phyloP scores from a whole-genome alignment of 2,797 vertebrate species.

The Galaxias olidus region DNA sequence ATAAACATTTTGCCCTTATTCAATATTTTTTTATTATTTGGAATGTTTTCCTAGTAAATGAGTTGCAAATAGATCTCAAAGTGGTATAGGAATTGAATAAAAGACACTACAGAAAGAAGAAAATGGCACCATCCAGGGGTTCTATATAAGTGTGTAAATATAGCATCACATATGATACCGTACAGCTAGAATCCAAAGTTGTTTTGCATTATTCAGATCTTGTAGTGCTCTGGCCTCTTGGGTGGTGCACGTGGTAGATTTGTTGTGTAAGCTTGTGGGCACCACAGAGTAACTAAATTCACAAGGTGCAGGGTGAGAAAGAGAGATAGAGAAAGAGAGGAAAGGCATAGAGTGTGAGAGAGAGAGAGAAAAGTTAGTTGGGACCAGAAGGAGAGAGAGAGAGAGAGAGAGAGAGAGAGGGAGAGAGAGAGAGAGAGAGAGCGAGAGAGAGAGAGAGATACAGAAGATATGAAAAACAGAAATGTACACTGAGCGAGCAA shows the following conservation, averaged over 20 bases:
- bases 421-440: slow-evolving; percentile 1
- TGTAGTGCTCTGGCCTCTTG: slow-evolving; percentile 17
- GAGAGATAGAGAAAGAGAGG: background rate
- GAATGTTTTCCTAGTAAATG: too few species aligned
- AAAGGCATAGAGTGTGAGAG: background rate
- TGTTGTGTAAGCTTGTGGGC: slow-evolving; percentile 36
- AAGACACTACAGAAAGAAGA: too few species aligned
- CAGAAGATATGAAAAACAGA: background rate
- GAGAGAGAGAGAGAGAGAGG: slow-evolving; percentile 8
- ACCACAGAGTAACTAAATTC: slow-evolving; percentile 29
- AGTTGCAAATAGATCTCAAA: too few species aligned
- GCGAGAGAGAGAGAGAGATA: slow-evolving; percentile 15
- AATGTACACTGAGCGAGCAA: background rate
- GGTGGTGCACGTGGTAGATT: slow-evolving; percentile 23
- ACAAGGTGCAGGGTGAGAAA: background rate
- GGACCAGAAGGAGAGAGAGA: background rate
- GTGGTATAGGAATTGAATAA: too few species aligned
- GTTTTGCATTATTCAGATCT: slow-evolving; percentile 51
- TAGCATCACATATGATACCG: too few species aligned
- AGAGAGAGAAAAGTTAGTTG: background rate
- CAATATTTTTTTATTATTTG: too few species aligned
- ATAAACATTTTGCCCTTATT: too few species aligned
- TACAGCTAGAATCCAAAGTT: slow-evolving; percentile 53
- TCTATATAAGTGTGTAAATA: too few species aligned
- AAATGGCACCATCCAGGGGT: too few species aligned